Evolutionary conservation across 1,140 invertebrate genomes (phyloP).

Genomic region (Drosophila azteca): DNA sequence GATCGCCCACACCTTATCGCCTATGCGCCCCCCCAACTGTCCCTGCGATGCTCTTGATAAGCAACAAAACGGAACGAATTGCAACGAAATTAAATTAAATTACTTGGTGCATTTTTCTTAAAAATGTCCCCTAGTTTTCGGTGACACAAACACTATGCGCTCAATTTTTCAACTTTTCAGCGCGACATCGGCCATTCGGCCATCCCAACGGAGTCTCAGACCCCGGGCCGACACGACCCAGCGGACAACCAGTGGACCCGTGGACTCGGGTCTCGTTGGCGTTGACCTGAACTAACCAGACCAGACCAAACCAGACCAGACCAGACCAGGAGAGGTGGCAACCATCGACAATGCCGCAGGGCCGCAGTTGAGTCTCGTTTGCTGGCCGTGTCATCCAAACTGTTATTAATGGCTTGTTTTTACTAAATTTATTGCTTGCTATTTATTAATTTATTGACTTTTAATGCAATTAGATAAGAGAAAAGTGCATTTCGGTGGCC

Average conservation of each 20-base stretch:
- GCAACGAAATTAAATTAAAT: conserved; percentile 68
- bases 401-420: conserved; percentile 82
- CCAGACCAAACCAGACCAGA: too few species aligned
- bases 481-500: conserved; percentile 70
- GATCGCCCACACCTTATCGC: conserved; percentile 44
- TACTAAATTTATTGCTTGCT: conserved; percentile 81
- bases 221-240: conserved; percentile 9
- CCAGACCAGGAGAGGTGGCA: neutral
- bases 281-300: conserved; percentile 58
- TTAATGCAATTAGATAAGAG: conserved; percentile 80
- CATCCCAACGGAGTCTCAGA: conserved; percentile 42
- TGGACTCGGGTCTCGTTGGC: conserved; percentile 23
- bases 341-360: conserved; percentile 25
- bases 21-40: conserved; percentile 1
- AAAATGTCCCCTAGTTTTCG: conserved; percentile 63
- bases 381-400: conserved; percentile 71
- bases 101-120: conserved; percentile 65
- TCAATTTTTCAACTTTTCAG: conserved; percentile 75
- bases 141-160: conserved; percentile 76
- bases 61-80: conserved; percentile 59
- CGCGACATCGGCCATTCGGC: conserved; percentile 30
- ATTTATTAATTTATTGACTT: conserved; percentile 81
- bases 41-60: conserved; percentile 31
- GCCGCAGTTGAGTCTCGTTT: conserved; percentile 21
- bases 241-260: neutral